Conservation (phyloP, 2,113 vertebrate species). For the Ctenodactylus gundi region DNA sequence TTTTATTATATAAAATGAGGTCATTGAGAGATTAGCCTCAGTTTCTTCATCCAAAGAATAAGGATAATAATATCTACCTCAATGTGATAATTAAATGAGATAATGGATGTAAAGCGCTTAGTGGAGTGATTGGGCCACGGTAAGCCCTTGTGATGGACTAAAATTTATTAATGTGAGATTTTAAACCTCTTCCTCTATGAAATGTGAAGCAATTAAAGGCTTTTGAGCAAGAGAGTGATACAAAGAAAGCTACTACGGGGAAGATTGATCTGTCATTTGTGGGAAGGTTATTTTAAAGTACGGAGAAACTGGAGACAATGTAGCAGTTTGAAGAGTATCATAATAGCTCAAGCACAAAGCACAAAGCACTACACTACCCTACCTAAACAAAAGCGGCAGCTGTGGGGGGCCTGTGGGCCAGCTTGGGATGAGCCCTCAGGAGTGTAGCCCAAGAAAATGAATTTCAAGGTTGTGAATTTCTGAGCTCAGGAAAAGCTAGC, state of each 20-base stretch:
- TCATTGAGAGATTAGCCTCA: slow-evolving; percentile 77
- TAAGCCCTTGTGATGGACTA: slow-evolving; percentile 73
- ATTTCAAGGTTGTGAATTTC: neutral
- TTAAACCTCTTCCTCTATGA: slow-evolving; percentile 69
- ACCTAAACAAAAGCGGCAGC: neutral
- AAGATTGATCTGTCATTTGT: slow-evolving; percentile 73
- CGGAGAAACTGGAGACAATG: slow-evolving; percentile 37
- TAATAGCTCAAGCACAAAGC: neutral
- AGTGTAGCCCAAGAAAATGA: neutral
- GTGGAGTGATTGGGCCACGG: slow-evolving; percentile 55
- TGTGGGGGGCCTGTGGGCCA: neutral
- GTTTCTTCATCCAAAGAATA: slow-evolving; percentile 75
- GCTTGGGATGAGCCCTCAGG: neutral
- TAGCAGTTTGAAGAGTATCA: neutral
- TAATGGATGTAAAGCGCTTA: slow-evolving; percentile 71
- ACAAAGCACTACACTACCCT: too few relatives aligned
- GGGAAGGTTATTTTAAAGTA: slow-evolving; percentile 57
- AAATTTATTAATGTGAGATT: slow-evolving; percentile 73
- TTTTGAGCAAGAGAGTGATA: slow-evolving; percentile 73
- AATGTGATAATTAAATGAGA: slow-evolving; percentile 77
- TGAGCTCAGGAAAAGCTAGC: neutral
- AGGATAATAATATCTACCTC: slow-evolving; percentile 76
- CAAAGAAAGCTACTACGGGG: slow-evolving; percentile 49
- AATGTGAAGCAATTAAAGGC: slow-evolving; percentile 75
- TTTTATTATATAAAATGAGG: slow-evolving; percentile 75